Conservation (phyloP, 2,797 vertebrate genomes). For the Distichodus sexfasciatus region DNA sequence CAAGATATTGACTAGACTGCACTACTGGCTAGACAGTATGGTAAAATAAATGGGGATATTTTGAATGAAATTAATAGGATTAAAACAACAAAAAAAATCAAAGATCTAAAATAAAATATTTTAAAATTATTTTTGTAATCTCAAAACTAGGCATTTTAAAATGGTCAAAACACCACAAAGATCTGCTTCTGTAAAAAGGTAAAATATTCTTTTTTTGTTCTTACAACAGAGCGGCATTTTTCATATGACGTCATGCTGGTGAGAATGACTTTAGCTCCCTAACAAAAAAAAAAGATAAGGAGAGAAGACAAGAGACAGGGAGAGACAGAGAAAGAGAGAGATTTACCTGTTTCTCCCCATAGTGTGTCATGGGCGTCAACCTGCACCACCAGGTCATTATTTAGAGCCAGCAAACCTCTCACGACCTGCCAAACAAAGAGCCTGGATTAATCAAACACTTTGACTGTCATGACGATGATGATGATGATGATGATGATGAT, state of each 20-base stretch:
- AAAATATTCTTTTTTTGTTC: too few relatives aligned
- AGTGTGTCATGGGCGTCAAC: slow-evolving; percentile 91
- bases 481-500: neutral
- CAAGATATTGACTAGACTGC: neutral
- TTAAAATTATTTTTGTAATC: too few relatives aligned
- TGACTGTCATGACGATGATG: slow-evolving; percentile 47
- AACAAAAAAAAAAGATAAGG: neutral
- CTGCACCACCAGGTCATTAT: slow-evolving; percentile 82
- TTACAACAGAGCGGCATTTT: too few relatives aligned
- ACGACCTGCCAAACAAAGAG: slow-evolving; percentile 81
- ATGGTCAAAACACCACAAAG: neutral
- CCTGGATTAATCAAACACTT: slow-evolving; percentile 62
- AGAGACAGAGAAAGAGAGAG: slow-evolving; percentile 48
- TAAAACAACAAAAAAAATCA: neutral
- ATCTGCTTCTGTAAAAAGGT: too few relatives aligned
- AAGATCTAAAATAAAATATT: neutral
- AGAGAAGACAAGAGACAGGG: slow-evolving; percentile 42
- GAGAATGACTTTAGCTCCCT: neutral
- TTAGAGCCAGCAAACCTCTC: slow-evolving; percentile 81
- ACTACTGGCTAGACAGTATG: neutral
- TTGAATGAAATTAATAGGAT: too few relatives aligned
- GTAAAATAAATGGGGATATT: too few relatives aligned
- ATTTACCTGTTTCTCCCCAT: slow-evolving; percentile 99
- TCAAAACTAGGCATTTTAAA: neutral
- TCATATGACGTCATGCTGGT: too few relatives aligned